Base-by-base conservation (phyloP, 2,888 invertebrate species). In the Venusia cambrica region DNA sequence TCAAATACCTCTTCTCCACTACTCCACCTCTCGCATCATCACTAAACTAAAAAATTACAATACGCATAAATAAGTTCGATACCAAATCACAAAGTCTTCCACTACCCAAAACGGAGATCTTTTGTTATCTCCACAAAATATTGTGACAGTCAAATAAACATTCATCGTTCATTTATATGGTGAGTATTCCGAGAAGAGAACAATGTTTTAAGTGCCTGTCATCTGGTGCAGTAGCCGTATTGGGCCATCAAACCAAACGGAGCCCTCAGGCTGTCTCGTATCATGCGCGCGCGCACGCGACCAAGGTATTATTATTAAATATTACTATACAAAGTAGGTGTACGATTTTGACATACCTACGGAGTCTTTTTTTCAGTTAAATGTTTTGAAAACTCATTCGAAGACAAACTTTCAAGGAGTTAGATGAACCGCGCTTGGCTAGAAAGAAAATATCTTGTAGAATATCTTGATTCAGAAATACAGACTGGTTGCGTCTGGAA, bases 221-320 rank as follows among this genome's bases (percentile, higher is more conserved):
- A 18, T 20, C 24, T 32, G 33, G 26, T 16, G 4, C 34, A 21
- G 39, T 34, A 26, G 30, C 39, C 22, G 26, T 31, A 27, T 22
- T 27, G 21, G 39, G 34, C 18, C 39, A 35, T 35, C 39, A 40
- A 31, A 40, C 31, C 29, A 34, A 17, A 26, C 14, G 16, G 5
- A 4, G 3, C 5, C 37, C 37, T 31, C 17, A 8, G 37, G 37
- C 37, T 22, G 17, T 22, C 18, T 2, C 10, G 10, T 36, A n/a
- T n/a, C n/a, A n/a, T n/a, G n/a, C n/a, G n/a, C n/a, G n/a, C n/a
- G 26, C 21, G 26, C 37, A 37, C 30, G 37, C 37, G 30, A 37
- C 29, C 22, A 19, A 9, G 24, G 7, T 31, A 6, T 28, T 18
- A 9, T 15, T 15, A 18, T 7, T 6, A 18, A 7, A 26, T 17